A percentile compares a stretch with the other conserved stretches of the same genome.
phyloP scores from a whole-genome alignment of 1,140 invertebrate genomes.

The Caerostris darwini region DNA sequence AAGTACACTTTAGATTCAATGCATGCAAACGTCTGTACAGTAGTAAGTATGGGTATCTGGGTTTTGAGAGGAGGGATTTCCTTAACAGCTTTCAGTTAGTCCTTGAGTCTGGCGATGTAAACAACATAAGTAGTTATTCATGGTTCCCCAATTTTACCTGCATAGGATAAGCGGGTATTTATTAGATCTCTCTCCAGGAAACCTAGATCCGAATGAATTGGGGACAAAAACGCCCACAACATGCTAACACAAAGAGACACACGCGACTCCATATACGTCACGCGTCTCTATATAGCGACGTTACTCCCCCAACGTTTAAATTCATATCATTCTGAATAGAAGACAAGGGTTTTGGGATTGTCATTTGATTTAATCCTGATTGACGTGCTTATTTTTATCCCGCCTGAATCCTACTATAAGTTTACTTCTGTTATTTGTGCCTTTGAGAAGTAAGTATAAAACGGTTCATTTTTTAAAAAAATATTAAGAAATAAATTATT shows the following conservation, averaged over 20 bases:
- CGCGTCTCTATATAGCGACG: neutral
- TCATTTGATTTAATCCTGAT: neutral
- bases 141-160: neutral
- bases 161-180: neutral
- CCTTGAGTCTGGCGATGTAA: conserved; percentile 15
- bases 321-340: neutral
- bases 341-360: neutral
- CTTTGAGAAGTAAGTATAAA: too few species aligned
- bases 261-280: neutral
- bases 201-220: neutral
- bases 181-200: neutral
- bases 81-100: neutral
- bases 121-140: conserved; percentile 71
- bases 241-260: conserved; percentile 17
- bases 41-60: neutral
- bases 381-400: neutral
- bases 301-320: too few species aligned
- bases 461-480: too few species aligned
- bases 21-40: neutral
- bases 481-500: too few species aligned
- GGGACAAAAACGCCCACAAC: conserved; percentile 11
- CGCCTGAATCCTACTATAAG: neutral
- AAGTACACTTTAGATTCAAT: neutral
- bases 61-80: conserved; percentile 38
- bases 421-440: too few species aligned